Conservation (phyloP, 2,888 invertebrate species). For the Colostygia pectinataria region DNA sequence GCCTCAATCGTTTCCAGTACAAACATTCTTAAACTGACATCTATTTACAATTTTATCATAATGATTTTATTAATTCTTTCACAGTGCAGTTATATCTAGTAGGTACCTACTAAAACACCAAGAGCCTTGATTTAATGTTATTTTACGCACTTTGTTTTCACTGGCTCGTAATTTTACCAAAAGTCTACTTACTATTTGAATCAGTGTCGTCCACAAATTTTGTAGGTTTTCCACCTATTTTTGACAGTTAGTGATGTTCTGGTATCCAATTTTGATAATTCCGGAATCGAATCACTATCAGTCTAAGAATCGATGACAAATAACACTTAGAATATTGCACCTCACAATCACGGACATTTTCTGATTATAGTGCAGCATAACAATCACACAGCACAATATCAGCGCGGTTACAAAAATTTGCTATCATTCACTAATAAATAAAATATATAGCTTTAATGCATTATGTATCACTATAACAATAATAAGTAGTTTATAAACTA, state of each 20-base stretch:
- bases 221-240: conserved; percentile 72
- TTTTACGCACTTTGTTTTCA: conserved; percentile 7
- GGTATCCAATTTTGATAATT: conserved; percentile 65
- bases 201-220: conserved; percentile 77
- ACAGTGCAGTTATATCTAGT: conserved; percentile 18
- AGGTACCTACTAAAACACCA: neutral
- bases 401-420: conserved; percentile 74
- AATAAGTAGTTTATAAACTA: conserved; percentile 67
- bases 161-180: conserved; percentile 13
- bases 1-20: conserved; percentile 62
- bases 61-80: conserved; percentile 7
- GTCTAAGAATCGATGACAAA: conserved; percentile 61
- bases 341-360: conserved; percentile 70
- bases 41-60: conserved; percentile 42
- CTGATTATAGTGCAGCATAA: conserved; percentile 68
- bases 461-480: conserved; percentile 80
- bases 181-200: conserved; percentile 77
- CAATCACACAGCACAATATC: conserved; percentile 77
- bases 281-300: conserved; percentile 61
- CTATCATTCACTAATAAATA: conserved; percentile 82
- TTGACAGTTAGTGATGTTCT: conserved; percentile 71
- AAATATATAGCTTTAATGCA: conserved; percentile 64
- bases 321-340: conserved; percentile 55
- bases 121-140: conserved; percentile 6
- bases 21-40: conserved; percentile 61